Conservation (phyloP, 2,113 vertebrate species). For the Paralichthys olivaceus region DNA sequence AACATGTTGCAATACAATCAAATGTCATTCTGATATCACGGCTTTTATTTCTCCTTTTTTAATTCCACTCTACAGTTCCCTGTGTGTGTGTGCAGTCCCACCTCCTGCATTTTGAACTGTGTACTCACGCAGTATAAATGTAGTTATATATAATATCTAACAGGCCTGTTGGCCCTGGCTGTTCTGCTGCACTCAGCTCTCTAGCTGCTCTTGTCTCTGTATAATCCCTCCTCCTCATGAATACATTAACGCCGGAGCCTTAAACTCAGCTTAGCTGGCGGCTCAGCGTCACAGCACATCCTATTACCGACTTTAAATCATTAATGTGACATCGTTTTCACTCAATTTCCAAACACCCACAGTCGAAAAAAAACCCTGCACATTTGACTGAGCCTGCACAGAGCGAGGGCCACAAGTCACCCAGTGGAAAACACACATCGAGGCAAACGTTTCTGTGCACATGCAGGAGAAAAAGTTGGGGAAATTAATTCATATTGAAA, state of each 20-base stretch:
- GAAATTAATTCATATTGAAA: slow-evolving; percentile 6
- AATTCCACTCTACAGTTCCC: slow-evolving; percentile 1
- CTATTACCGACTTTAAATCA: slow-evolving; percentile 88
- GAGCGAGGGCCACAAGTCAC: slow-evolving; percentile 41
- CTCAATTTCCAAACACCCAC: slow-evolving; percentile 84
- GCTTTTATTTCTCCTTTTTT: background rate
- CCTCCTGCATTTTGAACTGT: slow-evolving; percentile 39
- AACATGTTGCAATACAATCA: too few relatives aligned
- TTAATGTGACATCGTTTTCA: slow-evolving; percentile 87
- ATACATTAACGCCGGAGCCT: slow-evolving; percentile 84
- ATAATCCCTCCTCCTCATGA: slow-evolving; percentile 86
- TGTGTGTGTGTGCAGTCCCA: slow-evolving; percentile 7
- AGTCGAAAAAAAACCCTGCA: slow-evolving; percentile 72
- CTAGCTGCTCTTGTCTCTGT: slow-evolving; percentile 75
- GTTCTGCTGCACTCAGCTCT: slow-evolving; percentile 74
- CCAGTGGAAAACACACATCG: background rate
- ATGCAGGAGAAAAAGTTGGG: slow-evolving; percentile 33
- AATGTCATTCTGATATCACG: background rate
- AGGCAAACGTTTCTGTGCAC: background rate
- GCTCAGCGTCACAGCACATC: slow-evolving; percentile 86
- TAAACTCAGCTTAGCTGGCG: slow-evolving; percentile 82
- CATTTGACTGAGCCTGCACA: slow-evolving; percentile 63
- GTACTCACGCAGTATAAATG: slow-evolving; percentile 36
- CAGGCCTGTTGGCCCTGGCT: slow-evolving; percentile 73
- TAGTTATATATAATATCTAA: slow-evolving; percentile 62